Evolutionary conservation across 1,140 invertebrate genomes (phyloP).

Genomic region (Dendroctonus ponderosae): DNA sequence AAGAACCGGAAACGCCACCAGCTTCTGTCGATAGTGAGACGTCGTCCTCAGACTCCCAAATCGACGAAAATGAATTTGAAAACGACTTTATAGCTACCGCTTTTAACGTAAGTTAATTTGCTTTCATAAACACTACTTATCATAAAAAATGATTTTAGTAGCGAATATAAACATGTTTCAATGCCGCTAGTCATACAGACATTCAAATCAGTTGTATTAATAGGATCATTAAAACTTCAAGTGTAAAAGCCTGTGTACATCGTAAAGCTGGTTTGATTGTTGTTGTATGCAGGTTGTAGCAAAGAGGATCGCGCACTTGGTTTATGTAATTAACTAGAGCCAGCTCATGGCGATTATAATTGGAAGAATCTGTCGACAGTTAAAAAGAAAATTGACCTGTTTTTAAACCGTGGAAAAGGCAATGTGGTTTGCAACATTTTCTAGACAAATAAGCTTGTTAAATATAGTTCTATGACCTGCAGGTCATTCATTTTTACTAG

Average conservation of each 20-base stretch:
- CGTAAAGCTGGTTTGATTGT: conserved; percentile 8
- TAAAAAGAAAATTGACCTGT: conserved; percentile 1
- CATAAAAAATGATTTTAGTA: no score
- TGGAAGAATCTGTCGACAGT: conserved; percentile 14
- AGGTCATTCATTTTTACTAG: neutral
- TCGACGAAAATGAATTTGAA: conserved; percentile 56
- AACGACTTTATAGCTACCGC: conserved; percentile 62
- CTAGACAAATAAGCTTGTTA: conserved; percentile 13
- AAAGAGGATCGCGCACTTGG: neutral
- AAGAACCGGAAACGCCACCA: conserved; percentile 49
- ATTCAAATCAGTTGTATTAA: no score
- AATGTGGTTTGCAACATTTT: conserved; percentile 15
- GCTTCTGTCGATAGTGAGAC: conserved; percentile 45
- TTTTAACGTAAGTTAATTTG: conserved; percentile 66
- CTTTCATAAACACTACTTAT: no score
- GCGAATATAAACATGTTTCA: no score
- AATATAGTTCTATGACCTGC: conserved; percentile 17
- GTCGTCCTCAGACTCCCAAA: conserved; percentile 55
- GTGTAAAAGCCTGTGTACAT: neutral
- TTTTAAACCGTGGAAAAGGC: neutral
- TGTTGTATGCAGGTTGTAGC: conserved; percentile 1
- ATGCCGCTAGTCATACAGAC: no score
- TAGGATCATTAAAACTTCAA: neutral
- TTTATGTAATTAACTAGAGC: conserved; percentile 12
- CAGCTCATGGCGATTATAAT: neutral